Evolutionary conservation across 2,797 vertebrate species (phyloP), one percentile per base, ranked within the genome.

Genomic region (Muraenolepis orangiensis): DNA sequence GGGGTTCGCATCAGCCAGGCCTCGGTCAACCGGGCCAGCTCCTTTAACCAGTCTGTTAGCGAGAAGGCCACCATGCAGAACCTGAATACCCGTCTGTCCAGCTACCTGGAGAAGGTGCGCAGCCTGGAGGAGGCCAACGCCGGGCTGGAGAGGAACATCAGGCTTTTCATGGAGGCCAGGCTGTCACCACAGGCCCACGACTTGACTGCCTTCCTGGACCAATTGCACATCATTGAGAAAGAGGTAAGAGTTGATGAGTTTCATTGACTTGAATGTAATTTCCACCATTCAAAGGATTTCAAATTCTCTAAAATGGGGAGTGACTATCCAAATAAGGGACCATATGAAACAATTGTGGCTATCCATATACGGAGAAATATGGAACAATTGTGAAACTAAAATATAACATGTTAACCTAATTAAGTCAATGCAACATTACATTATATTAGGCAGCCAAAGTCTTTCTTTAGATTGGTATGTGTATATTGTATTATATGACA

Each of bases 101-200:
- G 87, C 12, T 96, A 96, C 86, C 70, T 96, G 89, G 91, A 93
- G 2, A 93, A 93, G 1, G 95, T 95, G 76, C 78, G 77, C 0
- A 66, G 75, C 1, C 90, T 98, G 88, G 95, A 97, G 85, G 92
- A 74, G 0, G 92, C 92, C 42, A 98, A 98, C 0, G 14, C 74
- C 1, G 93, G 95, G 0, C 87, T 98, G 30, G 96, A 97, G 88
- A 84, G 88, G 2, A 92, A 95, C 83, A 98, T 97, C 90, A 89
- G 89, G 26, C 76, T 90, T 57, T 92, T 94, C 85, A 90, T 91
- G n/a, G 91, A 93, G 7, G 78, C 29, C 57, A 89, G 84, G 69
- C 38, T 92, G 3, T 80, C 91, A 0, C 91, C 92, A 0, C 0
- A 14, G 1, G 2, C 87, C 70, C 88, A 72, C 2, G 94, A 98